Evolutionary conservation across 2,797 vertebrate species (phyloP).

Genomic region (Lophius americanus): DNA sequence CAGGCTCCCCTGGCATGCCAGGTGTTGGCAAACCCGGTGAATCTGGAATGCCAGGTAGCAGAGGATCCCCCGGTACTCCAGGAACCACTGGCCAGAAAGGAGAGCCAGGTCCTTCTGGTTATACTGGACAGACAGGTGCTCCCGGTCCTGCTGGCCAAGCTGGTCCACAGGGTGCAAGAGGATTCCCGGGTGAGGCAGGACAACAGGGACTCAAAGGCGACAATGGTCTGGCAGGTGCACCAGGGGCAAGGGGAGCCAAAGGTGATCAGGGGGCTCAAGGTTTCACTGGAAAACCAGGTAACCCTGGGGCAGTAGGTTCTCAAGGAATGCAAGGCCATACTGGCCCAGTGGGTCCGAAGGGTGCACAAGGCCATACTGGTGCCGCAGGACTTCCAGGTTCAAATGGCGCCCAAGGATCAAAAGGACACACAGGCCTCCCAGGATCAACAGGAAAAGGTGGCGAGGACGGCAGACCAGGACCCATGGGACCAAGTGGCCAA

Average conservation of each 20-base stretch:
- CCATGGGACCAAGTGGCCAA: conserved; percentile 85
- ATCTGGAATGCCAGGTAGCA: conserved; percentile 88
- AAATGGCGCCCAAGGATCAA: conserved; percentile 83
- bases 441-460: conserved; percentile 88
- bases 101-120: conserved; percentile 89
- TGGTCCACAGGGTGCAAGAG: conserved; percentile 90
- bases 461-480: conserved; percentile 86
- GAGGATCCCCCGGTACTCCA: conserved; percentile 85
- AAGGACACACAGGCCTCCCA: conserved; percentile 85
- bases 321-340: conserved; percentile 85
- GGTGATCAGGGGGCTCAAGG: conserved; percentile 90
- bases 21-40: conserved; percentile 91
- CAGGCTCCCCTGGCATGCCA: conserved; percentile 88
- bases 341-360: conserved; percentile 89
- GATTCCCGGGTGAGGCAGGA: conserved; percentile 87
- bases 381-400: conserved; percentile 85
- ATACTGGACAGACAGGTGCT: conserved; percentile 86
- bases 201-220: conserved; percentile 89
- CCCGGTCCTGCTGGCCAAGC: conserved; percentile 83
- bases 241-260: conserved; percentile 87
- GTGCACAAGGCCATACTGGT: conserved; percentile 83
- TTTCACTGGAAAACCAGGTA: conserved; percentile 88
- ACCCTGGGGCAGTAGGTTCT: conserved; percentile 86
- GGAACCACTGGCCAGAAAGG: conserved; percentile 92
- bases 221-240: conserved; percentile 82